Evolutionary conservation across 2,888 invertebrate species (phyloP).

Genomic region (Drosophila kuntzei): DNA sequence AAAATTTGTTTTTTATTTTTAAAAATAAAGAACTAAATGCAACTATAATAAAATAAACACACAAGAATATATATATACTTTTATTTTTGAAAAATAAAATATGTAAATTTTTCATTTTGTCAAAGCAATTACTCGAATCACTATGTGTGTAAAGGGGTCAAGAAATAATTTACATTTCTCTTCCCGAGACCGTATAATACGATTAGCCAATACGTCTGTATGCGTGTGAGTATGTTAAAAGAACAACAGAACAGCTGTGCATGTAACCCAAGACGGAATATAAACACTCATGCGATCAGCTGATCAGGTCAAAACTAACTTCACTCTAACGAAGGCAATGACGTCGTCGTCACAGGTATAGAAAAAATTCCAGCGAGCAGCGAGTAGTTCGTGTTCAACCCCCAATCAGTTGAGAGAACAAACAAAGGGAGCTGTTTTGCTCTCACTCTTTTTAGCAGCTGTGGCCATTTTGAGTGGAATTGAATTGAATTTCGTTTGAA

Average conservation of each 20-base stretch:
- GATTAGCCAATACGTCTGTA: slow-evolving; percentile 27
- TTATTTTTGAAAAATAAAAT: no score
- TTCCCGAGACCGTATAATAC: slow-evolving; percentile 32
- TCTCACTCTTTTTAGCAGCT: slow-evolving; percentile 16
- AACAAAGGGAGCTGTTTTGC: slow-evolving; percentile 15
- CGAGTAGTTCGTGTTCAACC: slow-evolving; percentile 45
- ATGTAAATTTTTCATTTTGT: no score
- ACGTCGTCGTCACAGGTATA: slow-evolving; percentile 42
- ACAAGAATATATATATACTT: no score
- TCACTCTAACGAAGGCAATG: slow-evolving; percentile 34
- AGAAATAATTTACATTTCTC: slow-evolving; percentile 5
- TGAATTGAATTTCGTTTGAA: slow-evolving; percentile 17
- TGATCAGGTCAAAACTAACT: slow-evolving; percentile 58
- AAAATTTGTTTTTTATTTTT: no score
- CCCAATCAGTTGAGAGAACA: slow-evolving; percentile 28
- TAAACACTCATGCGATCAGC: slow-evolving; percentile 62
- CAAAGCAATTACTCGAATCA: no score
- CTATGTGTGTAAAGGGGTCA: slow-evolving; percentile 31
- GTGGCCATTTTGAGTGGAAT: slow-evolving; percentile 68
- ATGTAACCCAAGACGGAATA: slow-evolving; percentile 26
- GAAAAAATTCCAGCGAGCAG: slow-evolving; percentile 30
- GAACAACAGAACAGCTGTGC: slow-evolving; percentile 48
- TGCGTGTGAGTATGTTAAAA: slow-evolving; percentile 5
- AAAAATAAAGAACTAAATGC: no score
- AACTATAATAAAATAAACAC: no score